Evolutionary conservation across 2,888 invertebrate genomes (phyloP).

Genomic region (Lasius platythorax): DNA sequence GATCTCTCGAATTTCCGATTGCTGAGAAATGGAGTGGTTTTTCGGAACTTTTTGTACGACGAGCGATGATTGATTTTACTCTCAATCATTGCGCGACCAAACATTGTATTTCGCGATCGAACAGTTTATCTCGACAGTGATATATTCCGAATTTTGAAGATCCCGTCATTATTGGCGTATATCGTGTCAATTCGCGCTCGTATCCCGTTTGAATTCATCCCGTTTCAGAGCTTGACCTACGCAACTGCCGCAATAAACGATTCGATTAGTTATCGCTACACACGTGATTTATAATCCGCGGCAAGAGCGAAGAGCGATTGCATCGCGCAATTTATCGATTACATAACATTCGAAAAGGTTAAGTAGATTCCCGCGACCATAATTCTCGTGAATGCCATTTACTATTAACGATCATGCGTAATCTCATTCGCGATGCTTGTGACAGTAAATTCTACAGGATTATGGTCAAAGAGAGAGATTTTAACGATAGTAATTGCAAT

Average conservation of each 20-base stretch:
- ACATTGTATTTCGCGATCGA: constrained; percentile 27
- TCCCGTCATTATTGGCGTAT: constrained; percentile 42
- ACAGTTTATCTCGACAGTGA: constrained; percentile 45
- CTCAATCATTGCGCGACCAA: constrained; percentile 41
- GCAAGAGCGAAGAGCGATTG: constrained; percentile 40
- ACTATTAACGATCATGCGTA: constrained; percentile 58
- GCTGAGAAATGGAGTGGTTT: constrained; percentile 43
- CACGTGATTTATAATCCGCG: constrained; percentile 51
- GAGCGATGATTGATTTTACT: constrained; percentile 43
- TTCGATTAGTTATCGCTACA: constrained; percentile 50
- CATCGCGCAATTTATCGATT: constrained; percentile 49
- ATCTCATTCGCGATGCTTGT: constrained; percentile 49
- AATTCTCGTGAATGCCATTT: constrained; percentile 50
- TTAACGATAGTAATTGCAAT: constrained; percentile 24
- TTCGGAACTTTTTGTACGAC: constrained; percentile 34
- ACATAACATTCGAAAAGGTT: constrained; percentile 66
- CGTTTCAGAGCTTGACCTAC: constrained; percentile 19
- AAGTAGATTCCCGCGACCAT: constrained; percentile 61
- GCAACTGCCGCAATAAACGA: constrained; percentile 47
- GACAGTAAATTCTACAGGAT: constrained; percentile 32
- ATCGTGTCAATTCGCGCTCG: constrained; percentile 50
- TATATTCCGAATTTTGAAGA: constrained; percentile 42
- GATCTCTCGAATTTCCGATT: constrained; percentile 74
- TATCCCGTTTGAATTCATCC: constrained; percentile 38
- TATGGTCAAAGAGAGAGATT: constrained; percentile 21